Conservation (phyloP, 2,113 vertebrate genomes). For the Condylura cristata region DNA sequence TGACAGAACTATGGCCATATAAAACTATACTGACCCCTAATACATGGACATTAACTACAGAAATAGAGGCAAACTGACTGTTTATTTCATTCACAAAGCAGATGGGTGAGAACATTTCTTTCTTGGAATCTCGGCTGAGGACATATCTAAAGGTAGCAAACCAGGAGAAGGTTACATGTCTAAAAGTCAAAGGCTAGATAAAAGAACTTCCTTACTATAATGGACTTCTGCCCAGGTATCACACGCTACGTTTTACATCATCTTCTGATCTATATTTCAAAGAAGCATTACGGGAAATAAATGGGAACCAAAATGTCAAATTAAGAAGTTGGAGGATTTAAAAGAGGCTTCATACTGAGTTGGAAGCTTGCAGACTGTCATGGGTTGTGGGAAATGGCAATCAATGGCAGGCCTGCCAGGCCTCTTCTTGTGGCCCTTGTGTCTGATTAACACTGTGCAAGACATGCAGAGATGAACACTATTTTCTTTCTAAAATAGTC, state of each 20-base stretch:
- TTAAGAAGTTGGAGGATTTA: not conserved
- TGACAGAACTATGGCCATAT: not conserved
- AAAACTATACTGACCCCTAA: not conserved
- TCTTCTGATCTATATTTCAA: conserved; percentile 14
- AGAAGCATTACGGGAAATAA: conserved; percentile 8
- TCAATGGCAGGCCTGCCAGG: not conserved
- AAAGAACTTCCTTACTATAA: not conserved
- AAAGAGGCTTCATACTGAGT: conserved; percentile 19
- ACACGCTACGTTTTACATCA: not conserved
- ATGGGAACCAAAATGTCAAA: conserved; percentile 20
- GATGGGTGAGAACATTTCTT: conserved; percentile 44
- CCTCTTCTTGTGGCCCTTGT: not conserved
- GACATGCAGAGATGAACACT: not conserved
- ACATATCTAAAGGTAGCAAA: not conserved
- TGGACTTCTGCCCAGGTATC: conserved; percentile 18
- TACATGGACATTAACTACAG: conserved; percentile 32
- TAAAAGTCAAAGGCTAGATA: conserved; percentile 40
- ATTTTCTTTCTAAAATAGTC: conserved; percentile 46
- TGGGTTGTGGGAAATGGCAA: not conserved
- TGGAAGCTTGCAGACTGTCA: not conserved
- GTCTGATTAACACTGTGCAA: not conserved
- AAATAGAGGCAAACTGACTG: conserved; percentile 12
- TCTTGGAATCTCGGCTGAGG: conserved; percentile 17
- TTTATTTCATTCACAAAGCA: conserved; percentile 30
- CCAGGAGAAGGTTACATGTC: not conserved